Evolutionary conservation across 2,888 invertebrate genomes (phyloP), one percentile per base, ranked within the genome.

Genomic region (Gymnosoma rotundatum): DNA sequence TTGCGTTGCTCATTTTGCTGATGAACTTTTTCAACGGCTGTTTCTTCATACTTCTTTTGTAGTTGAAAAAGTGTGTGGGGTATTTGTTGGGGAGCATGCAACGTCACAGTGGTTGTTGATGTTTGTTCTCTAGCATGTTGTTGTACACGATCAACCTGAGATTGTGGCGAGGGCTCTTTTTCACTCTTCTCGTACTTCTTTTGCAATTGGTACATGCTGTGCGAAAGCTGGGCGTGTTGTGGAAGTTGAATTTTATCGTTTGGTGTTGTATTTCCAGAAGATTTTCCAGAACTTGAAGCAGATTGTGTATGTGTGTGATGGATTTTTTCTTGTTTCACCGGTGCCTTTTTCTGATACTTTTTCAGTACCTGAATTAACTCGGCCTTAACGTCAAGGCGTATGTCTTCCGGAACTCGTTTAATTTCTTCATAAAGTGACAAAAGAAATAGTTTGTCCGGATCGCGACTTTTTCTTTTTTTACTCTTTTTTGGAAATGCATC

Each of bases 401-500:
- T 90, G 32, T 91, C 91, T 78, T 91, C 91, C 0, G 91, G 92
- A 67, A 91, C 90, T 3, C 91, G 88, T 78, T 91, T 91, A 32
- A 91, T 91, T 87, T 91, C 91, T 52, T 91, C 91, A 64, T 91
- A 91, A 0, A 91, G 87, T 4, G 91, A 91, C 0, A 91, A 87
- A 2, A 91, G 84, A 74, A 91, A 91, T 0, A 91, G 87, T 83
- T 90, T 91, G 60, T 91, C 91, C 0, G 91, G 91, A 87, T 91
- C 92, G 8, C 91, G 91, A 72, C 90, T 91, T 83, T 91, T 91
- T 8, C 91, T 89, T 79, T 91, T 91, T 88, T 91, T 91, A 78
- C 90, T 91, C 75, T 89, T 91, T 73, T 91, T 91, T 16, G 91
- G 91, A 86, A 91, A 91, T 8, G 90, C 91, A 82, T 91, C 91